A percentile compares a stretch with the other conserved stretches of the same genome.
phyloP scores from a whole-genome alignment of 2,113 vertebrate species.

The Indicator indicator region DNA sequence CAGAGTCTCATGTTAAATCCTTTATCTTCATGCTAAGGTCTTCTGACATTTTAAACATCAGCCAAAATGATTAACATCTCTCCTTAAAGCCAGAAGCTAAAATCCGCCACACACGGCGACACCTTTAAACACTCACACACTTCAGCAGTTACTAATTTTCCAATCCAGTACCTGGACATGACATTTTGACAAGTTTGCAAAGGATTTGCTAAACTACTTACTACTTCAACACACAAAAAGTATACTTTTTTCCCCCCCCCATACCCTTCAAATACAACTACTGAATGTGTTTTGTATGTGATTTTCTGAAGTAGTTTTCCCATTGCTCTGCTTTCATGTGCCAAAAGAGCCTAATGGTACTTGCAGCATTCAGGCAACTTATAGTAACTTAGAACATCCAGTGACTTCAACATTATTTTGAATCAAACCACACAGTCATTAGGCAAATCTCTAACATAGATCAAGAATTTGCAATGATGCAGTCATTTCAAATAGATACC shows the following conservation, averaged over 20 bases:
- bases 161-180: constrained; percentile 74
- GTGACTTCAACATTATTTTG: constrained; percentile 14
- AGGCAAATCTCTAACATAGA: neutral
- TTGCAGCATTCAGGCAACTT: neutral
- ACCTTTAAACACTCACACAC: constrained; percentile 73
- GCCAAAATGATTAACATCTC: constrained; percentile 70
- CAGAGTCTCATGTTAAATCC: constrained; percentile 27
- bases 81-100: constrained; percentile 71
- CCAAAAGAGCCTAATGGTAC: constrained; percentile 12
- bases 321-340: neutral
- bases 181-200: constrained; percentile 77
- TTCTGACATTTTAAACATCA: constrained; percentile 75
- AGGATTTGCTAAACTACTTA: constrained; percentile 70
- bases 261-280: constrained; percentile 61
- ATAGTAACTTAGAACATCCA: constrained; percentile 21
- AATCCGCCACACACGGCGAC: constrained; percentile 58
- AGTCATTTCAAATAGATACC: neutral
- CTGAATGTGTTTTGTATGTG: neutral
- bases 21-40: constrained; percentile 61
- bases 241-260: neutral
- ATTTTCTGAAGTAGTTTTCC: constrained; percentile 62
- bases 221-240: constrained; percentile 65
- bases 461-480: neutral
- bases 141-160: constrained; percentile 77
- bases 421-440: neutral